These are phyloP conservation scores for Andrena bucephala DNA, from an alignment of 2,888 invertebrate genomes.

Conservation along the genomic window DNA sequence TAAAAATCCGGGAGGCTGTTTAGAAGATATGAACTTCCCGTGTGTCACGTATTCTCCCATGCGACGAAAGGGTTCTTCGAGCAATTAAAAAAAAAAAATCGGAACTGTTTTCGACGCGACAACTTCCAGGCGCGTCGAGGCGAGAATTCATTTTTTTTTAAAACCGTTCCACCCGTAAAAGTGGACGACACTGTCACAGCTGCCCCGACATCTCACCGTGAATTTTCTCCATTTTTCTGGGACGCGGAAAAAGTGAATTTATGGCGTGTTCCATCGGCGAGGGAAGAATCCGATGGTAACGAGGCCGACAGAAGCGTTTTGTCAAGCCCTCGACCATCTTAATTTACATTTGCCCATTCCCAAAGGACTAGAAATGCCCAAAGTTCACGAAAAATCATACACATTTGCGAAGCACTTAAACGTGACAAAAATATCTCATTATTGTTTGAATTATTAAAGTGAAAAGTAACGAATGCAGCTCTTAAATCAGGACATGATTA, in stretches of 20 bases:
- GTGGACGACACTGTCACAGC: slow-evolving; percentile 47
- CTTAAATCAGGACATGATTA: too few relatives aligned
- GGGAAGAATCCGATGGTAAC: slow-evolving; percentile 42
- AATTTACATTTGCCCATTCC: slow-evolving; percentile 27
- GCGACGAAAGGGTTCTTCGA: slow-evolving; percentile 4
- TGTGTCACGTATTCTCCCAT: background rate
- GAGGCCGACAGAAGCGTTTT: slow-evolving; percentile 29
- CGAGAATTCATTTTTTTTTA: background rate
- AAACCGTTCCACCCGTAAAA: slow-evolving; percentile 29
- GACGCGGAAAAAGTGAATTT: slow-evolving; percentile 41
- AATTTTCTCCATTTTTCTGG: slow-evolving; percentile 49
- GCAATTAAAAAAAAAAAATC: slow-evolving; percentile 46
- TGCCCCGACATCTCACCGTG: slow-evolving; percentile 36
- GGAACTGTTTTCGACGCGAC: slow-evolving; percentile 43
- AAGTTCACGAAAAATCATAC: background rate
- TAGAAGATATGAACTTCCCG: background rate
- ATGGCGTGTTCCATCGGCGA: slow-evolving; percentile 30
- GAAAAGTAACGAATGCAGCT: too few relatives aligned
- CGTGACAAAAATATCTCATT: background rate
- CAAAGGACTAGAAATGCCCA: background rate
- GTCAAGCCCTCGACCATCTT: background rate
- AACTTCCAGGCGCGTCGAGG: slow-evolving; percentile 13
- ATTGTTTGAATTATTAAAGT: background rate
- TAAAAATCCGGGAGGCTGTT: background rate
- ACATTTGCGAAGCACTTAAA: background rate